Base-by-base conservation (phyloP, 2,113 vertebrate genomes). In the Eira barbara region DNA sequence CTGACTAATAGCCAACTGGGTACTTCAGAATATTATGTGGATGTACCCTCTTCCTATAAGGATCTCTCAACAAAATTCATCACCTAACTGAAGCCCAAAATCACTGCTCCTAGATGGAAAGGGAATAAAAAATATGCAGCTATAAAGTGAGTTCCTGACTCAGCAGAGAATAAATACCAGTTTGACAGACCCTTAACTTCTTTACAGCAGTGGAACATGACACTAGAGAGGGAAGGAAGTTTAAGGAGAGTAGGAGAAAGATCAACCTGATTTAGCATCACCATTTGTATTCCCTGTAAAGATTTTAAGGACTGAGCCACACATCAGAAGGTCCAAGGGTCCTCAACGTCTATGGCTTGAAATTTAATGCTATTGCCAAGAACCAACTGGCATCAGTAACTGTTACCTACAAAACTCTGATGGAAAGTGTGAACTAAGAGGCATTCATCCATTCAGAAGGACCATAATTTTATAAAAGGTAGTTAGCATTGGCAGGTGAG, bases 161-260 rank as follows among this genome's bases (percentile, higher is more conserved):
- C 97, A 98, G 97, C 97, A 94, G 94, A 97, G 78, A 96, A 96
- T 97, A 97, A 98, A 97, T 98, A 97, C 47, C 52, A 95, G 65
- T 80, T 96, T 97, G 96, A 94, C 96, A 98, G 94, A 91, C 7
- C 5, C 23, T 85, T 65, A 82, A 86, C 57, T 89, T 93, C 57
- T 96, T 94, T 90, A 96, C n/a, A 95, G 52, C 81, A 91, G 92
- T 9, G 4, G 31, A 94, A 91, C 73, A 65, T 85, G 90, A 97
- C 49, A 92, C 39, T 82, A 49, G 36, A 89, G 27, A 36, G 42
- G 42, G 74, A 86, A 91, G 88, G 85, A 85, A 95, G 10, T 49
- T 91, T 65, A 80, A 74, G 18, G 39, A 84, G 55, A 92, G 36
- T 3, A 61, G 21, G 52, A 67, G 27, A 88, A 95, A 84, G 52